Evolutionary conservation across 2,888 invertebrate genomes (phyloP).

Genomic region (Syrphus vitripennis): DNA sequence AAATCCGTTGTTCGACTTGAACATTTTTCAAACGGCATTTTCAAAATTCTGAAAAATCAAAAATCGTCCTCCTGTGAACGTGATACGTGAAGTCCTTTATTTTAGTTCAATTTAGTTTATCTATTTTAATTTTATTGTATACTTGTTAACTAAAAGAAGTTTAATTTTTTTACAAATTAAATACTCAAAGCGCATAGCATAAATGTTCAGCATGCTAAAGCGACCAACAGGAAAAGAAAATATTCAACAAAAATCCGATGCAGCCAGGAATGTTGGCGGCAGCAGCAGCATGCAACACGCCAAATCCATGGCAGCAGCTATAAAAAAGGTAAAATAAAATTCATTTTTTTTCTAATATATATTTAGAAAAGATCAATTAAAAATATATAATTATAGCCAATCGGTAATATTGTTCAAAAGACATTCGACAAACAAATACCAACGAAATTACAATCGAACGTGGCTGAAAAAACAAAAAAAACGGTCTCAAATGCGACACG

Average conservation of each 20-base stretch:
- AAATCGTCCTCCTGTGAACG: not conserved
- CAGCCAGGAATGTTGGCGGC: conserved; percentile 9
- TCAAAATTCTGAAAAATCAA: conserved; percentile 42
- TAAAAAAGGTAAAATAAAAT: conserved; percentile 45
- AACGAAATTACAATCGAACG: conserved; percentile 17
- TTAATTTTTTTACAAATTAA: not conserved
- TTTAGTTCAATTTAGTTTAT: not conserved
- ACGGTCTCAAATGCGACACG: conserved; percentile 3
- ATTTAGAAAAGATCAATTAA: not conserved
- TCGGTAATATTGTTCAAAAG: conserved; percentile 18
- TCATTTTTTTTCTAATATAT: not conserved
- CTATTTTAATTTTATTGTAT: not conserved
- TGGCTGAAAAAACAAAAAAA: not conserved
- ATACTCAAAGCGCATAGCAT: not conserved
- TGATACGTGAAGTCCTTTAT: not conserved
- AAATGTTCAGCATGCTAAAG: conserved; percentile 43
- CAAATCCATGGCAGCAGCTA: conserved; percentile 3
- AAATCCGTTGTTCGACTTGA: conserved; percentile 29
- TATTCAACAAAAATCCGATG: conserved; percentile 45
- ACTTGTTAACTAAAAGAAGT: not conserved
- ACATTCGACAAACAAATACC: conserved; percentile 29
- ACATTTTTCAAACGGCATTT: conserved; percentile 63
- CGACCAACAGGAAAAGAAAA: conserved; percentile 57
- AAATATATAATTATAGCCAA: conserved; percentile 8
- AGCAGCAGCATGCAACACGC: conserved; percentile 13